Evolutionary conservation across 2,888 invertebrate species (phyloP), one percentile per base, ranked within the genome.

Genomic region (Zeuzera pyrina): DNA sequence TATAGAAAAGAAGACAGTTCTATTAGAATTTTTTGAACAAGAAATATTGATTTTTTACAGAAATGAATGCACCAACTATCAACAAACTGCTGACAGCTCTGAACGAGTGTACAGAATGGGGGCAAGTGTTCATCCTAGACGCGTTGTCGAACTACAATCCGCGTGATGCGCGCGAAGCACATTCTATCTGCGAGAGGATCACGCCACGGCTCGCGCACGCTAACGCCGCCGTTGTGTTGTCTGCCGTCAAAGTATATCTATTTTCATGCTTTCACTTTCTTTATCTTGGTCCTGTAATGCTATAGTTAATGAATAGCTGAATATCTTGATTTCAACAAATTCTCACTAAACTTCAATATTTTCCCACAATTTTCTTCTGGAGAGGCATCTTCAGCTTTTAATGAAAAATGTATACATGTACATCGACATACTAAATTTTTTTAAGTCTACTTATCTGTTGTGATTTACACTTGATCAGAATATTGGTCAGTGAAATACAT

Each of bases 91-190:
- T 99, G 36, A 99, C 99, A 0, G 99, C 99, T 4, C 85, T 99
- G 28, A 99, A 99, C 71, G 99, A 99, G 73, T 99, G 99, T 71
- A 98, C 98, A 2, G 99, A 99, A 72, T 97, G 97, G 97, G 97
- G 96, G 0, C 98, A 98, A 74, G 97, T 98, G 35, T 99, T 99
- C 79, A 99, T 99, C 49, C 84, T 99, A 50, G 99, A 99, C 76
- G 96, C 98, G 0, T 83, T 99, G 39, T 95, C 98, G 12, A 98
- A 98, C 85, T 99, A 98, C 78, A 91, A 91, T 28, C 98, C 99
- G 0, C 91, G 95, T 49, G 98, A 99, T 78, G 95, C 98, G 49
- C 88, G 98, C 27, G 98, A 99, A 71, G 98, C 98, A 1, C 98
- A 99, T 76, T 98, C 97, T 47, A 97, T 98, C 50, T 97, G 97